Evolutionary conservation across 2,113 vertebrate species (phyloP).

Genomic region (Apaloderma vittatum): DNA sequence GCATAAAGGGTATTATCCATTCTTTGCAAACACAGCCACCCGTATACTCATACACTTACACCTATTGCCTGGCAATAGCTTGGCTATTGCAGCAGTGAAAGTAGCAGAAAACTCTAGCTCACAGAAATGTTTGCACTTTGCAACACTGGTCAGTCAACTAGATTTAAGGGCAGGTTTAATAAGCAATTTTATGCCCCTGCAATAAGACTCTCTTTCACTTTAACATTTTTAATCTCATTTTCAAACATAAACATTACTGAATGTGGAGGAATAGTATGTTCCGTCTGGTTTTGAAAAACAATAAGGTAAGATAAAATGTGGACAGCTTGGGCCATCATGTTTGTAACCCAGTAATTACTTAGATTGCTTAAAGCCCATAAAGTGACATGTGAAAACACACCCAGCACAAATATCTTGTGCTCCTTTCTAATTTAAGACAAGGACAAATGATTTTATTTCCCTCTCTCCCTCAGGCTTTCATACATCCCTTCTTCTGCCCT

Average conservation of each 20-base stretch:
- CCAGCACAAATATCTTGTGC: neutral
- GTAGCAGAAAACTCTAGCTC: constrained; percentile 37
- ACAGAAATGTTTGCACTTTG: constrained; percentile 40
- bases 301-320: constrained; percentile 24
- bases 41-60: neutral
- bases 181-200: constrained; percentile 21
- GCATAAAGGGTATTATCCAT: neutral
- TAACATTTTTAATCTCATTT: constrained; percentile 38
- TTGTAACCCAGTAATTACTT: constrained; percentile 50
- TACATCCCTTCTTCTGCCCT: neutral
- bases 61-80: constrained; percentile 30
- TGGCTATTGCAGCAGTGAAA: constrained; percentile 58
- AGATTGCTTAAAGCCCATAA: constrained; percentile 13
- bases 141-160: neutral
- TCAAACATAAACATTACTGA: constrained; percentile 34
- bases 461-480: neutral
- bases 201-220: constrained; percentile 24
- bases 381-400: constrained; percentile 30
- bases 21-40: neutral
- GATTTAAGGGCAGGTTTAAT: constrained; percentile 35
- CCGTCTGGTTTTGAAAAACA: constrained; percentile 38
- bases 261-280: constrained; percentile 12
- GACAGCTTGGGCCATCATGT: neutral
- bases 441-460: neutral
- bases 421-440: neutral